phyloP scores from a whole-genome alignment of 2,888 invertebrate genomes.

The Napeogenes inachia region DNA sequence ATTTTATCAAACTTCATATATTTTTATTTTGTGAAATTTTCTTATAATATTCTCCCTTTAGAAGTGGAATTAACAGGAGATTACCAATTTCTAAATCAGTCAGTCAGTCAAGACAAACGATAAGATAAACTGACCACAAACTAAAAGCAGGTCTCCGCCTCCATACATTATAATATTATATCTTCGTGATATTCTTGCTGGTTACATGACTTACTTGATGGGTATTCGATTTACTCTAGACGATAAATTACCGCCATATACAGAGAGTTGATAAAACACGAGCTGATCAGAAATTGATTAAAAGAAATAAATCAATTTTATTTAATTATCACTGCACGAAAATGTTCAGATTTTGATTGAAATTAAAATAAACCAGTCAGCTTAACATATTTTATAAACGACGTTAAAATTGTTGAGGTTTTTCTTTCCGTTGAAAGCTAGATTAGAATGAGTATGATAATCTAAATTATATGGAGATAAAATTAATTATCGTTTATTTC shows the following conservation, averaged over 20 bases:
- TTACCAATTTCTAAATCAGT: no score
- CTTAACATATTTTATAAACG: no score
- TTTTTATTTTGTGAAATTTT: no score
- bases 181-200: slow-evolving; percentile 14
- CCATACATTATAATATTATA: slow-evolving; percentile 13
- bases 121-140: no score
- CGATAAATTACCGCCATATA: slow-evolving; percentile 21
- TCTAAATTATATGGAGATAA: slow-evolving; percentile 28
- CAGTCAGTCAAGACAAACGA: background rate
- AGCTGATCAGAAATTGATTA: slow-evolving; percentile 15
- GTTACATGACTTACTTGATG: slow-evolving; percentile 18
- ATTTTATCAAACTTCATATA: no score
- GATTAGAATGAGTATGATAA: slow-evolving; percentile 12
- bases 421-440: slow-evolving; percentile 6
- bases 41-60: slow-evolving; percentile 7
- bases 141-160: background rate
- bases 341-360: background rate
- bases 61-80: no score
- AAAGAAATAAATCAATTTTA: slow-evolving; percentile 16
- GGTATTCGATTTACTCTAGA: slow-evolving; percentile 15
- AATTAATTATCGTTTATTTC: slow-evolving; percentile 43
- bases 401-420: background rate
- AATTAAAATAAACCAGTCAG: no score
- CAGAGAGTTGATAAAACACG: slow-evolving; percentile 5
- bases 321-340: slow-evolving; percentile 3